Evolutionary conservation across 2,797 vertebrate species (phyloP), one percentile per base, ranked within the genome.

Genomic region (Atherinosoma microstoma): DNA sequence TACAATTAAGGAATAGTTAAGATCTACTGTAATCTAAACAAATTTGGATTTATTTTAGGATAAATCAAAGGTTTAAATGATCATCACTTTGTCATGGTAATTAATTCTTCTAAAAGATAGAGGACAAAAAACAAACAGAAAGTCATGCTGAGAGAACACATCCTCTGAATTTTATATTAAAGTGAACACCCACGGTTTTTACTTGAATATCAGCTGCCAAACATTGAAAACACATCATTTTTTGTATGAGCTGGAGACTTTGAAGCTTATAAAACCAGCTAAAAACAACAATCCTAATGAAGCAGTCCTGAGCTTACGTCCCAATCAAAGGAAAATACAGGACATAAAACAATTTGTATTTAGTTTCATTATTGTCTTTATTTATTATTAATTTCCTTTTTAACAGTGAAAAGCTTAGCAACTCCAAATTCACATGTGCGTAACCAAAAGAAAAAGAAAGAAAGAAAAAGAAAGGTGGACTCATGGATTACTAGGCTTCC

Each of bases 51-150:
- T 27, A 27, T 35, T 35, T 35, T 10, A 35, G 35, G 35, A 35
- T 35, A 9, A 35, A 2, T 35, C 35, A 35, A 35, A 35, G 35
- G 35, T 35, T 9, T 9, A 24, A 24, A 27, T 27, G 24, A 27
- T 27, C 24, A 27, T 1, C 24, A 27, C 24, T 27, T 10, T 53
- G 49, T 1, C 9, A 54, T 18, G 51, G 51, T 15, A 10, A 54
- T 54, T 35, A 36, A 49, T 60, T 64, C 58, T 76, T 68, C 32
- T 49, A 29, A 30, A 22, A 63, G 6, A 13, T 27, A 27, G 24
- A 27, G 24, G 24, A 27, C 24, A 27, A 62, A 27, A 3, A 64
- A 38, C 10, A 12, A 38, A 38, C 1, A 13, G 2, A 51, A 54
- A n/a, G 0, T 58, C 15, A 35, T 1, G 5, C 34, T 20, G 1